Evolutionary conservation across 1,140 invertebrate genomes (phyloP), one percentile per base, ranked within the genome.

Genomic region (Psilanteris sp.): DNA sequence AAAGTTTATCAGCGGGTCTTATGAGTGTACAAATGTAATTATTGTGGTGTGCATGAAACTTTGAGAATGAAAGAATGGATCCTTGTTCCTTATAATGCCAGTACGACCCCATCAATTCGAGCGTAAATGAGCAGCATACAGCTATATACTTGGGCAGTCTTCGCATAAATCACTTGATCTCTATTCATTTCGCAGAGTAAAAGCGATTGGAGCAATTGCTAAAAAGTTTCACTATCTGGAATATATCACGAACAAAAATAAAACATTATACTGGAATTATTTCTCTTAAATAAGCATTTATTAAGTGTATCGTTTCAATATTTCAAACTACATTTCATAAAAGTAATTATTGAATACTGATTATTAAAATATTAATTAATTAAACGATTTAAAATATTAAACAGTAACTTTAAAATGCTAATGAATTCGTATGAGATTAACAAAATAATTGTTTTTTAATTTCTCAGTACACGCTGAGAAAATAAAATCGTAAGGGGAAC

Each of bases 101-200:
- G 46, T 37, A 48, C 66, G 44, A 50, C 52, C 59, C 64, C 57
- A 64, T 64, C 64, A 48, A 64, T 62, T 70, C 72, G 57, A 59
- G 55, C 73, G 73, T 64, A 66, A 70, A 71, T 64, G 64, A 76
- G 36, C 64, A 26, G 39, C 59, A 46, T 26, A 50, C 57, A 64
- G 34, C n/a, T n/a, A 76, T 70, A 70, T 57, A 75, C 43, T 75
- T 64, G 64, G 39, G 3, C 50, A 37, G 48, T 64, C 36, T 41
- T 20, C 50, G 36, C 44, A 70, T 76, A 70, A 70, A 70, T 76
- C 73, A 64, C 57, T 55, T 41, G 48, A 70, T 76, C 57, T 76
- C 73, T 31, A 70, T 76, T 76, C 73, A 70, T 64, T 70, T 64
- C 34, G n/a, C n/a, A 36, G 15, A 36, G 36, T 46, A 50, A 70